Evolutionary conservation across 2,113 vertebrate species (phyloP).

Genomic region (Alosa alosa): DNA sequence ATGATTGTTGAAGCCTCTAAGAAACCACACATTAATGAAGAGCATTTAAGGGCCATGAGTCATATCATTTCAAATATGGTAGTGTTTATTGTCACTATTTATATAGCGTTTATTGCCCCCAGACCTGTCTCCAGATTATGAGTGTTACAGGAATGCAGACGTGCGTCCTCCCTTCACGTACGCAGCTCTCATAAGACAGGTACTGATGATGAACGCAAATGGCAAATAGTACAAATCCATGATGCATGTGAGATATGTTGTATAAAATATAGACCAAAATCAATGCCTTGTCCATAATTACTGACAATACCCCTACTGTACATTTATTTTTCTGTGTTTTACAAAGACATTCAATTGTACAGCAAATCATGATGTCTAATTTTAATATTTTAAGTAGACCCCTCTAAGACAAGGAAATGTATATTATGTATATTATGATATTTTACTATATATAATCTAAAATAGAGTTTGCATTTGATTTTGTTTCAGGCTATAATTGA

Average conservation of each 20-base stretch:
- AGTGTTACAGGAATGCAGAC: conserved; percentile 94
- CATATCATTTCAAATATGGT: too few relatives aligned
- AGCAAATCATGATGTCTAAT: too few relatives aligned
- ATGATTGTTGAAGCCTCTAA: too few relatives aligned
- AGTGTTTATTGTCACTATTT: too few relatives aligned
- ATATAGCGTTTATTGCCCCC: too few relatives aligned
- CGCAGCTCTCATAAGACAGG: conserved; percentile 97
- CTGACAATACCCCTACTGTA: neutral
- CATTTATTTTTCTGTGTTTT: neutral
- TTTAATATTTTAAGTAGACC: too few relatives aligned
- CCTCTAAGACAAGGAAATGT: neutral
- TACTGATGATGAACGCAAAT: conserved; percentile 52
- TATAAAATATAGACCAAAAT: neutral
- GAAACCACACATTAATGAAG: too few relatives aligned
- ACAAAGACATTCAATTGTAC: too few relatives aligned
- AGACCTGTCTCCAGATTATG: conserved; percentile 90
- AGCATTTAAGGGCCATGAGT: too few relatives aligned
- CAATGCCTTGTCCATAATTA: too few relatives aligned
- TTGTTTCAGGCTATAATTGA: conserved; percentile 92
- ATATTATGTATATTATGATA: neutral
- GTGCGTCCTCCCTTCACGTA: conserved; percentile 97
- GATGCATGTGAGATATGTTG: neutral
- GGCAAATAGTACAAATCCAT: too few relatives aligned
- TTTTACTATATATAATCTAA: neutral
- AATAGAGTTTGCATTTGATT: conserved; percentile 66